Evolutionary conservation across 2,113 vertebrate genomes (phyloP).

Genomic region (Malurus melanocephalus): DNA sequence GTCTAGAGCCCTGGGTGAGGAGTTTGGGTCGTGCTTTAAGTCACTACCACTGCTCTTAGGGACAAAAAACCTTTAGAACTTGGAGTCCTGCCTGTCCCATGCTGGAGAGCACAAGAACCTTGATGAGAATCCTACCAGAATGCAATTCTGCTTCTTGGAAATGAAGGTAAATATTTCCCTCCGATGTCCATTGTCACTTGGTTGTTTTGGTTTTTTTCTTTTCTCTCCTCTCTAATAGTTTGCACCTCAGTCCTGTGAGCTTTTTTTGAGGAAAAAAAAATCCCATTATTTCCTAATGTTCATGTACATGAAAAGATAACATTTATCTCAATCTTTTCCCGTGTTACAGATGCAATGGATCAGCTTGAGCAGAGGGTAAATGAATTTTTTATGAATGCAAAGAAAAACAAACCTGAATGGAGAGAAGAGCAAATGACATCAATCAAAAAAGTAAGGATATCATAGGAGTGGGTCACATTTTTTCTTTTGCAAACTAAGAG

Average conservation of each 20-base stretch:
- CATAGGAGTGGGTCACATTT: background rate
- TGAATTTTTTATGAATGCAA: constrained; percentile 96
- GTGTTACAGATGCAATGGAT: constrained; percentile 91
- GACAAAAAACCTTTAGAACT: constrained; percentile 65
- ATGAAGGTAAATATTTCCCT: constrained; percentile 46
- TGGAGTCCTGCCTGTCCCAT: constrained; percentile 56
- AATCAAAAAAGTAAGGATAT: constrained; percentile 92
- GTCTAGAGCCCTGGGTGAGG: constrained; percentile 54
- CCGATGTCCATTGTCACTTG: constrained; percentile 20
- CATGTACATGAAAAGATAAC: background rate
- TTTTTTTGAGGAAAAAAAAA: constrained; percentile 13
- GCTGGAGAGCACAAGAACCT: constrained; percentile 59
- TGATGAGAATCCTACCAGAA: constrained; percentile 53
- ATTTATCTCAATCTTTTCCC: constrained; percentile 43
- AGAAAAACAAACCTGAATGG: constrained; percentile 99
- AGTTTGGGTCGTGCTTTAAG: constrained; percentile 55
- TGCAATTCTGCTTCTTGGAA: constrained; percentile 58
- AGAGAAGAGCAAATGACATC: constrained; percentile 97
- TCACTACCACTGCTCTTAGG: constrained; percentile 60
- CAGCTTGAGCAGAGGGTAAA: constrained; percentile 97
- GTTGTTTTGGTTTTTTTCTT: background rate
- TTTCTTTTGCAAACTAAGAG: background rate
- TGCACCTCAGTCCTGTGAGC: constrained; percentile 33
- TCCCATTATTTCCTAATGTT: background rate
- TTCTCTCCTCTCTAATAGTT: background rate